A percentile compares a stretch with the other conserved stretches of the same genome.
Conservation (phyloP, 2,113 vertebrate genomes). For the Leucosticte australis region DNA sequence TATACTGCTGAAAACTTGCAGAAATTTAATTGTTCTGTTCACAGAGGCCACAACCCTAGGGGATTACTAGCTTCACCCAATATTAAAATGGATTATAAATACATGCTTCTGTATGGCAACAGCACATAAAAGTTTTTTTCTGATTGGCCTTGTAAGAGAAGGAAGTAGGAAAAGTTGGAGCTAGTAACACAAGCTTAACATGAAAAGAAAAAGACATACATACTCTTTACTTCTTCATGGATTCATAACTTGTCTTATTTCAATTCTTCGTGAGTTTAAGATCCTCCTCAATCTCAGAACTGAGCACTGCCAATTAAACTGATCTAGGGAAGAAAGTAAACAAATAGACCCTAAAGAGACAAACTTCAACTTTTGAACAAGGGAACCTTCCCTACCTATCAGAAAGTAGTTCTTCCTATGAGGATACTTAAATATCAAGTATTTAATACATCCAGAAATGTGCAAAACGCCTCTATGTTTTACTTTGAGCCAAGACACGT, state of each 20-base stretch:
- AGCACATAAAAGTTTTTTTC: not conserved
- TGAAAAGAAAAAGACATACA: not conserved
- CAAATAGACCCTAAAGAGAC: not conserved
- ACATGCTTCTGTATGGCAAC: not conserved
- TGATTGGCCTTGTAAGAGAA: not conserved
- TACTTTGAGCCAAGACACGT: not conserved
- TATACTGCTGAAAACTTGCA: conserved; percentile 2
- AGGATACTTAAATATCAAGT: not conserved
- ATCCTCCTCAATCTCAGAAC: not conserved
- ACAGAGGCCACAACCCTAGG: not conserved
- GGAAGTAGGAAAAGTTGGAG: not conserved
- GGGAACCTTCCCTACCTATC: not conserved
- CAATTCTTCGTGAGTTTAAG: not conserved
- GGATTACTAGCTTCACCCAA: not conserved
- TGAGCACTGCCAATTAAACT: not conserved
- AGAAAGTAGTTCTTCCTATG: not conserved
- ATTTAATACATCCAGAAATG: not conserved
- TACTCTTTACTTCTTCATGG: not conserved
- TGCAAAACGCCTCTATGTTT: not conserved
- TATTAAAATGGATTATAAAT: conserved; percentile 33
- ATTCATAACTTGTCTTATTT: not conserved
- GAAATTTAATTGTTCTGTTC: conserved; percentile 8
- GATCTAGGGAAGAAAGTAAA: not conserved
- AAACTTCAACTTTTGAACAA: not conserved
- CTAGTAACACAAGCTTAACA: not conserved